Base-by-base conservation (phyloP, 2,888 invertebrate species). In the Acanthoscelides obtectus region DNA sequence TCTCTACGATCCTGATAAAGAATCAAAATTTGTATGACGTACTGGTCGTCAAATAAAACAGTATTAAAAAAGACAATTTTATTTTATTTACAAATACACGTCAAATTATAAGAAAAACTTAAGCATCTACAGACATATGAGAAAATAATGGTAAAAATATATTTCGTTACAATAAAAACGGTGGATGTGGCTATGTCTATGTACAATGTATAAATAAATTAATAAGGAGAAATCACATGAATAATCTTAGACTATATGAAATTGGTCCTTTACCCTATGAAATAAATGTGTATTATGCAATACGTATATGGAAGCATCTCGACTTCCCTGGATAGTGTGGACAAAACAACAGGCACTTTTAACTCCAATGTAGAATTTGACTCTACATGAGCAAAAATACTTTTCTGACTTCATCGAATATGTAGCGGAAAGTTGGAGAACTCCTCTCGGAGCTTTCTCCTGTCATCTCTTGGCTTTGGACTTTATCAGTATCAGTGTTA, bases 321-420 rank as follows among this genome's bases (percentile, higher is more conserved):
- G 6, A 21, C 20, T 17, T 21, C 22, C 20, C 22, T 66, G 6
- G 22, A 21, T 20, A 66, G 19, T 63, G 63, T 22, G 20, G 66
- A 17, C 6, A 22, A 70, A 64, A 64, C 22, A 22, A 72, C 66
- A 22, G 70, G 68, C 70, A 78, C 81, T 83, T 83, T 83, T 82
- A 82, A 80, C 82, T 78, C 79, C 67, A 70, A 78, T 80, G 77
- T 81, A 82, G 80, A 80, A 74, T 69, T 69, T 12, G 0, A 25
- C 74, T 80, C 81, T 83, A 83, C 79, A 81, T 72, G 82, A 81
- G 83, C 79, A 82, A 82, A 81, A 82, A 78, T 76, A 70, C 73
- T 2, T 20, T 27, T 20, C 20, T 67, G 22, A 22, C 70, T 65
- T 22, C 70, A n/a, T 22, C 3, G 12, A 45, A 12, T 45, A 45